A percentile compares a stretch with the other conserved stretches of the same genome.
phyloP scores from a whole-genome alignment of 1,140 invertebrate genomes.

The Drosophila novamexicana region DNA sequence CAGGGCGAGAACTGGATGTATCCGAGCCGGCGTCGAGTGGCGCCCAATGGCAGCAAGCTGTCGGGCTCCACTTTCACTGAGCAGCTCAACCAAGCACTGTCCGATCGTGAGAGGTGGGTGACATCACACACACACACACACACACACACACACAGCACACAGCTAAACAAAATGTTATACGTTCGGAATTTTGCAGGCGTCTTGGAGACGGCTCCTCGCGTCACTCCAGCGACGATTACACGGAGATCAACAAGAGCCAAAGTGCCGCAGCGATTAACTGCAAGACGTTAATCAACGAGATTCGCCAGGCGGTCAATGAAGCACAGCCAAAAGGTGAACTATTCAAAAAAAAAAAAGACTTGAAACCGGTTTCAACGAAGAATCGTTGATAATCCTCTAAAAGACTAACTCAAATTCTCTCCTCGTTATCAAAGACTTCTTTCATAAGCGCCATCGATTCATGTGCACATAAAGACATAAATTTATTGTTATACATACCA shows the following conservation, averaged over 20 bases:
- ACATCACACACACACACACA: constrained; percentile 8
- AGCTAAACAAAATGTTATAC: constrained; percentile 48
- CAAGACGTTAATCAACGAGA: constrained; percentile 92
- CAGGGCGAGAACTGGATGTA: constrained; percentile 84
- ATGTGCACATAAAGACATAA: constrained; percentile 16
- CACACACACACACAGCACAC: constrained; percentile 17
- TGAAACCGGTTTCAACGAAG: not conserved
- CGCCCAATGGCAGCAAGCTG: constrained; percentile 84
- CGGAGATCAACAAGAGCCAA: constrained; percentile 86
- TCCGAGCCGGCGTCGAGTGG: constrained; percentile 78
- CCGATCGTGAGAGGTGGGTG: constrained; percentile 89
- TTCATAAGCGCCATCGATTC: constrained; percentile 17
- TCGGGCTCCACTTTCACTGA: constrained; percentile 90
- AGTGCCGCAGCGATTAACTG: constrained; percentile 85
- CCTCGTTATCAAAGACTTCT: not conserved
- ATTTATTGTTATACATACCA: not conserved
- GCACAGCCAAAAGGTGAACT: constrained; percentile 91
- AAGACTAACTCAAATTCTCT: constrained; percentile 28
- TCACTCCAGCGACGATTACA: constrained; percentile 87
- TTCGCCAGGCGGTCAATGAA: constrained; percentile 92
- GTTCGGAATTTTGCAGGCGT: constrained; percentile 66
- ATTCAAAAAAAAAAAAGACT: constrained; percentile 30
- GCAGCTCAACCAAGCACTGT: constrained; percentile 92
- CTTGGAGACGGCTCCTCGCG: constrained; percentile 86
- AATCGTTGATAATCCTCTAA: constrained; percentile 9